Evolutionary conservation across 2,888 invertebrate genomes (phyloP).

Genomic region (Adineta ricciae): DNA sequence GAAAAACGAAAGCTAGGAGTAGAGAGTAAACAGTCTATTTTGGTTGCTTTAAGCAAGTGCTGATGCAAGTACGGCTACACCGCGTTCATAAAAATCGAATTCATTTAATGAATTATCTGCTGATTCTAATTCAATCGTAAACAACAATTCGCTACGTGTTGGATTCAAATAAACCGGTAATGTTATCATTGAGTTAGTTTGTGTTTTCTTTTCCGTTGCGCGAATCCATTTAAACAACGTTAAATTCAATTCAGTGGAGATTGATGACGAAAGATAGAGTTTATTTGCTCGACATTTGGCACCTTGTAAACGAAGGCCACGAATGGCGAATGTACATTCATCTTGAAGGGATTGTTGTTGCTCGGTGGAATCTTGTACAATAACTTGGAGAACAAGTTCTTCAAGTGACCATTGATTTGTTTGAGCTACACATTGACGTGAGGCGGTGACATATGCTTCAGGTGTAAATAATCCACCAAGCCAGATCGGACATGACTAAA

Average conservation of each 20-base stretch:
- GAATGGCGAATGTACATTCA: conserved; percentile 38
- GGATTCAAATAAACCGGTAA: conserved; percentile 94
- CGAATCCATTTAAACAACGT: conserved; percentile 81
- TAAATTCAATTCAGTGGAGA: conserved; percentile 81
- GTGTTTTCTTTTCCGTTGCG: conserved; percentile 2
- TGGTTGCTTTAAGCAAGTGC: neutral
- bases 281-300: conserved; percentile 83
- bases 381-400: conserved; percentile 75
- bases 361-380: conserved; percentile 34
- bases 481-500: conserved; percentile 66
- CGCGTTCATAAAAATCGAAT: conserved; percentile 85
- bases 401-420: conserved; percentile 75
- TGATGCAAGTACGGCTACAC: conserved; percentile 88
- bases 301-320: conserved; percentile 85
- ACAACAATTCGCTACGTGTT: conserved; percentile 80
- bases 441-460: conserved; percentile 97
- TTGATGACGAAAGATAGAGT: conserved; percentile 77
- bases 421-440: conserved; percentile 84
- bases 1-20: neutral
- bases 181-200: conserved; percentile 57
- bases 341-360: conserved; percentile 18
- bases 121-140: conserved; percentile 84
- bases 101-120: conserved; percentile 78
- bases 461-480: conserved; percentile 92
- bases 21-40: neutral